A percentile compares a stretch with the other conserved stretches of the same genome.
Evolutionary conservation across 2,888 invertebrate species (phyloP).

Genomic region (Phengaris alcon): DNA sequence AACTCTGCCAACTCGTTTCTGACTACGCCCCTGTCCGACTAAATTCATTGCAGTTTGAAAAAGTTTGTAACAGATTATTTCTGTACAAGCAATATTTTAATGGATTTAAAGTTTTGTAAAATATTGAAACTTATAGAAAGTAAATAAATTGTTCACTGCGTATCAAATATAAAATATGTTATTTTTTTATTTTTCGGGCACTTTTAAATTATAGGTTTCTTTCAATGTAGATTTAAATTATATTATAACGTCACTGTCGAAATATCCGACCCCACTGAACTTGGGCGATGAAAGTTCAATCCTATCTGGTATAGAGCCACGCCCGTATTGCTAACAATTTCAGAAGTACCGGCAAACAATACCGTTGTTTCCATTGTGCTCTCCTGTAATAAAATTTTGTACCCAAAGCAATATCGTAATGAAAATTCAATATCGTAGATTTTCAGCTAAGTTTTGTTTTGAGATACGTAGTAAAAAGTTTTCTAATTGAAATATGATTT

Average conservation of each 20-base stretch:
- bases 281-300: neutral
- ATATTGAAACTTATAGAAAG: neutral
- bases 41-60: conserved; percentile 21
- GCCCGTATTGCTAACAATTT: neutral
- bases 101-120: neutral
- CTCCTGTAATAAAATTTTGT: conserved; percentile 7
- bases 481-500: neutral
- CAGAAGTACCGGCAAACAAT: conserved; percentile 1
- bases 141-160: neutral
- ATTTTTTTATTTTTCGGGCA: no score
- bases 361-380: conserved; percentile 1
- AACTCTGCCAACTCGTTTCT: conserved; percentile 3
- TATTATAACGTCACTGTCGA: neutral
- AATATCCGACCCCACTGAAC: neutral
- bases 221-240: no score
- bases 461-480: neutral
- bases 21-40: conserved; percentile 8
- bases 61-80: conserved; percentile 13
- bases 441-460: neutral
- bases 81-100: neutral
- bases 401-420: conserved; percentile 10
- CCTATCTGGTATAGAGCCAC: neutral
- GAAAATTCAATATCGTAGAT: neutral
- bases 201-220: no score
- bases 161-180: neutral